Base-by-base conservation (phyloP, 2,888 invertebrate genomes). In the Hedychridium roseum region DNA sequence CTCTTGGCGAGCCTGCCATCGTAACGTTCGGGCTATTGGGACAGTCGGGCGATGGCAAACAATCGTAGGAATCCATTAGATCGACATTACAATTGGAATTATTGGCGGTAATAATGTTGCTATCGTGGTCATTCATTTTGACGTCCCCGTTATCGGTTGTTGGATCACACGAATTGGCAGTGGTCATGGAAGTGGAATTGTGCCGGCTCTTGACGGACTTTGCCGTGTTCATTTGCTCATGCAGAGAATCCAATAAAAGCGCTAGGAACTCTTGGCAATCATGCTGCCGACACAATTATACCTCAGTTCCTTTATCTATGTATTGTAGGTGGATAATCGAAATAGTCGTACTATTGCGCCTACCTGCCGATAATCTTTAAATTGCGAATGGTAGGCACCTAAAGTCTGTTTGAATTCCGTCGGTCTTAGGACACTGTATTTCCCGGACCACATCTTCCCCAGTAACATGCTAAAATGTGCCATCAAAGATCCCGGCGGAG, bases 211-310 rank as follows among this genome's bases (percentile, higher is more conserved):
- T 77, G 41, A 60, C 66, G 35, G 64, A 57, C 35, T 75, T 77
- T 15, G 80, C 80, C 34, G 73, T 66, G 50, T 82, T 81, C 67
- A 86, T 80, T 68, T 86, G 84, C 64, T 87, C 86, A 63, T 86
- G 85, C 5, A 87, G 76, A 2, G 83, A 82, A 64, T 86, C 86
- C 56, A 87, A 70, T 27, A 86, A 70, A 14, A 86, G 76, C 3
- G 86, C 85, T 48, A 87, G 79, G 68, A 87, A 86, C 71, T 87
- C 87, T 74, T 86, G 86, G 73, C 86, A 86, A 68, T 87, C 87
- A 66, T 87, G 86, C 85, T 86, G 73, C 12, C 38, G 46, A 52
- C 7, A 31, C 20, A 42, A 35, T 36, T 40, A 35, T 27, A 27
- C 12, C 4, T 23, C 15, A 3, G 12, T 28, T 28, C n/a, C 18